Base-by-base conservation (phyloP, 2,113 vertebrate species). In the Natator depressus region DNA sequence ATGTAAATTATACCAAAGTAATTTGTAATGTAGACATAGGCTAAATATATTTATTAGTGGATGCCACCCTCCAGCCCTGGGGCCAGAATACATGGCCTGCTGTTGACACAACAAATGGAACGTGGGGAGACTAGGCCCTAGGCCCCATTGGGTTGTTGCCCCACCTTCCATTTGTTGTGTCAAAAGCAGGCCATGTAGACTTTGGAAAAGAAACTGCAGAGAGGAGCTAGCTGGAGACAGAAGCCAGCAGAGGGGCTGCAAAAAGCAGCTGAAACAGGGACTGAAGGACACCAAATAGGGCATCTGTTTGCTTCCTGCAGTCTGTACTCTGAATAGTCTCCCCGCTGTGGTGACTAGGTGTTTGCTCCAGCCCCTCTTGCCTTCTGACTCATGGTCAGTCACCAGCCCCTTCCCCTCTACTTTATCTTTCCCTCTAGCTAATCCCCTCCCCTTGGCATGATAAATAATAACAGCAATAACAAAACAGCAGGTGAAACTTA, bases 401-500 rank as follows among this genome's bases (percentile, higher is more conserved):
- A 38, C 35, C 35, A 69, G 35, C 35, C 27, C 65, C 65, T n/a
- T n/a, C 35, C 35, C 35, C 8, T 10, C 65, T 38, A n/a, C 65
- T 38, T 38, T 72, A 9, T n/a, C 62, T 35, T 35, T 65, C 31
- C 62, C 35, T 35, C n/a, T 72, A 72, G 35, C 17, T 38, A 22
- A 38, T 72, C n/a, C 9, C 9, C 17, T 10, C 10, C 10, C 46
- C 25, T 10, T 84, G 65, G 91, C 84, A 87, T 0, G 0, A 87
- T 91, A 90, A 62, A 69, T 29, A 4, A 2, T 69, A 82, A 50
- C 53, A 85, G 50, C 10, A 89, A 76, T 80, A 79, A 51, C 31
- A 91, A n/a, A 87, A 84, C 42, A 85, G 76, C 57, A 82, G 35
- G 20, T 31, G 59, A 87, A 90, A 99, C 98, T 99, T 99, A 99